Base-by-base conservation (phyloP, 1,140 invertebrate species). In the Rhagoletis pomonella region DNA sequence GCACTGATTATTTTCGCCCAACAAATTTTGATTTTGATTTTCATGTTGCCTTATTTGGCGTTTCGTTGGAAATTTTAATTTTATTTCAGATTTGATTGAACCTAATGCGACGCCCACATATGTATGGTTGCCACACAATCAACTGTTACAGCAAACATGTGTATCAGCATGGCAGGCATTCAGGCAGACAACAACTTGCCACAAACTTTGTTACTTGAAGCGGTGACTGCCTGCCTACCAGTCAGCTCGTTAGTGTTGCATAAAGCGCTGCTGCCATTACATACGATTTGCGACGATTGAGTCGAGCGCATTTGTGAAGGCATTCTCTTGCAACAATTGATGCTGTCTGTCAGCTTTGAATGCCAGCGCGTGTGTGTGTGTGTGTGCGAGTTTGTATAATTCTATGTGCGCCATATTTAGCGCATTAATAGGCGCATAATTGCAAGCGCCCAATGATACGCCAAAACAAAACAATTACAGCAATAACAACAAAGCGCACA, bases 371-470 rank as follows among this genome's bases (percentile, higher is more conserved):
- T 7, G 44, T 50, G 14, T n/a, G 12, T 29, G 47, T 81, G 73
- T 55, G 47, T 14, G 73, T 2, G 2, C 14, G 12, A n/a, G 47
- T 55, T 50, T 81, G 17, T 55, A 14, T 81, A 12, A 19, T 81
- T 19, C 85, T n/a, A 19, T 86, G 58, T 19, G 85, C 85, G 58
- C 58, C 85, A 62, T 86, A 86, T 86, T 86, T 86, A 86, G 86
- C 19, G 86, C 86, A 67, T 39, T 67, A 86, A 86, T 86, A 86
- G 62, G 86, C 86, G 62, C 64, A 86, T 86, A 86, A 86, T 86
- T 86, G 86, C 86, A 67, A 67, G 44, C 60, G 14, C 62, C 17
- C 58, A 65, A n/a, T 58, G 62, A 44, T 65, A 81, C 58, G 58
- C 29, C n/a, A 19, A 29, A 29, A 29, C 29, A 0, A 29, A 29